These are phyloP conservation scores for Ceyx cyanopectus DNA, from an alignment of 2,113 vertebrate species.

Conservation along the genomic window DNA sequence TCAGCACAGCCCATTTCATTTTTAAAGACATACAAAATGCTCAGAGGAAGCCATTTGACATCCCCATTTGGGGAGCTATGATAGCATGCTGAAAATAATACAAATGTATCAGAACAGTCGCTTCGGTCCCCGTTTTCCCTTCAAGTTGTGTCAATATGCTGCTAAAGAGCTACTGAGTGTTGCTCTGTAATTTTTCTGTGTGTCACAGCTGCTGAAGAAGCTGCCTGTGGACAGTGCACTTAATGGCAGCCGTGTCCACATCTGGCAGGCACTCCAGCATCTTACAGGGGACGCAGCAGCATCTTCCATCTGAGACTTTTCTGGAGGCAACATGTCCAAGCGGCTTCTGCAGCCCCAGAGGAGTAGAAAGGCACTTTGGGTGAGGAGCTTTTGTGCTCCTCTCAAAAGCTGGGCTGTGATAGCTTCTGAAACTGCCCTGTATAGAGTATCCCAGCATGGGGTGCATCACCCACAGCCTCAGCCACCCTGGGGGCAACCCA, in stretches of 20 bases:
- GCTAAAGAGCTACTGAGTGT: not conserved
- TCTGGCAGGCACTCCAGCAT: not conserved
- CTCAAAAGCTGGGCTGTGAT: not conserved
- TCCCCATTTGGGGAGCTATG: not conserved
- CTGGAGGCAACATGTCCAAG: not conserved
- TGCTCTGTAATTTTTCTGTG: not conserved
- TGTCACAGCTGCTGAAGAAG: not conserved
- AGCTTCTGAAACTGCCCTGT: not conserved
- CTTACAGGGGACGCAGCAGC: not conserved
- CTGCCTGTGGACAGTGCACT: not conserved
- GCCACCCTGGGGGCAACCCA: not conserved
- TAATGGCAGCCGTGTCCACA: fast-evolving
- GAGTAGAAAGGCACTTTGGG: not conserved
- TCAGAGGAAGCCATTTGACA: slow-evolving; percentile 16
- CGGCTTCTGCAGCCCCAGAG: not conserved
- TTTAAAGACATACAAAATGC: not conserved
- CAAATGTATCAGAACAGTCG: not conserved
- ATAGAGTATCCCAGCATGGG: fast-evolving
- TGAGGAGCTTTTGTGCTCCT: not conserved
- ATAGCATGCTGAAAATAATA: not conserved
- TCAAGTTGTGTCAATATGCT: not conserved
- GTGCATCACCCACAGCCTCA: fast-evolving
- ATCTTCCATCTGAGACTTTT: not conserved
- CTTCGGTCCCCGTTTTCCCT: not conserved
- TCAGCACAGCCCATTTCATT: slow-evolving; percentile 19